phyloP scores from a whole-genome alignment of 1,140 invertebrate genomes.

The Diprion similis region DNA sequence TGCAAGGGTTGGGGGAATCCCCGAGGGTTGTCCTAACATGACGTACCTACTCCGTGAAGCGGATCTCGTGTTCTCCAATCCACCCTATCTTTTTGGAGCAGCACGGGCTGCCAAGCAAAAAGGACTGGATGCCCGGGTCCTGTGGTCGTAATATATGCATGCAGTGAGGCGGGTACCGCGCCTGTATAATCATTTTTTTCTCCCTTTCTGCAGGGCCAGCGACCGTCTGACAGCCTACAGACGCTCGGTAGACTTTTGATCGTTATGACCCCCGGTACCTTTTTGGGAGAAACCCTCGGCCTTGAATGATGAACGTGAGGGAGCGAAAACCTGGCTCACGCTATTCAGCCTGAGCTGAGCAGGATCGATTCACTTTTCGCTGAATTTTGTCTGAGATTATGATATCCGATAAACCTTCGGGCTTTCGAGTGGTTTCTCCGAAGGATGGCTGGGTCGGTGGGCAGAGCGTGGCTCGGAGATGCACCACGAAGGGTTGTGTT shows the following conservation, averaged over 20 bases:
- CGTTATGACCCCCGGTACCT: background rate
- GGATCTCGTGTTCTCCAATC: background rate
- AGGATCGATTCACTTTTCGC: background rate
- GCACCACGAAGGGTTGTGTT: background rate
- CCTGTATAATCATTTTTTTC: background rate
- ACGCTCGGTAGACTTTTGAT: slow-evolving; percentile 1
- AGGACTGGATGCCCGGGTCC: too few species aligned
- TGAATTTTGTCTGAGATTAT: slow-evolving; percentile 3
- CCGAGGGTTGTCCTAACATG: background rate
- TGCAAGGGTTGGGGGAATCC: background rate
- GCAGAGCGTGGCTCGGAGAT: background rate
- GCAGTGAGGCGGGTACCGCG: background rate
- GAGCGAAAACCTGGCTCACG: background rate
- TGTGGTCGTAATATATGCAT: too few species aligned
- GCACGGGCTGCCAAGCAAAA: too few species aligned
- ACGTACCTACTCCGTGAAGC: background rate
- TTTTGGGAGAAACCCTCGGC: background rate
- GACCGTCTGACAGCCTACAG: background rate
- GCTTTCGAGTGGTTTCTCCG: background rate
- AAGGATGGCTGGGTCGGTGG: background rate
- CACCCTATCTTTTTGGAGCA: background rate
- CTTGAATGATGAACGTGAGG: background rate
- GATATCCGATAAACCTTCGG: background rate
- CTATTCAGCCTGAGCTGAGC: background rate
- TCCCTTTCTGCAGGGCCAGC: background rate